Percentiles rank a stretch among this genome's conserved stretches.
These are phyloP conservation scores for Lasioglossum villosulum DNA, from an alignment of 2,888 invertebrate genomes.

Conservation along the genomic window DNA sequence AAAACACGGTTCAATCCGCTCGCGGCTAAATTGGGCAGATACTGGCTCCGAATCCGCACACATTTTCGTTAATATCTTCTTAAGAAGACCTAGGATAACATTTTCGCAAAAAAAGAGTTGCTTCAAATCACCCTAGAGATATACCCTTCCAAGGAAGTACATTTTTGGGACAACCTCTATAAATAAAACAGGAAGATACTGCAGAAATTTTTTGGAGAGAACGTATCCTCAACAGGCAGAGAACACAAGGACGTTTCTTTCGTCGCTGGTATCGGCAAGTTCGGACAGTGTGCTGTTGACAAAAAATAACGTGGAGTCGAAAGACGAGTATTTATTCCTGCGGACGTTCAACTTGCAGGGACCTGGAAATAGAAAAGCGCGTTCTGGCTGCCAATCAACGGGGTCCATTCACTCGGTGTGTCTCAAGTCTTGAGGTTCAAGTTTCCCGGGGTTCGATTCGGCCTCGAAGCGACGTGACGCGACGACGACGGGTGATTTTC, in stretches of 20 bases:
- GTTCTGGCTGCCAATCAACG: neutral
- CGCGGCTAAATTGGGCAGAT: too few species aligned
- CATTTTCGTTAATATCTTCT: too few species aligned
- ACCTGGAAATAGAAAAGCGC: slow-evolving; percentile 14
- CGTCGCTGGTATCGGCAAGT: neutral
- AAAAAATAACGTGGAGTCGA: neutral
- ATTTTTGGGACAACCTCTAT: too few species aligned
- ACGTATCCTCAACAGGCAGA: neutral
- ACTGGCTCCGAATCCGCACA: too few species aligned
- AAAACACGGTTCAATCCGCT: too few species aligned
- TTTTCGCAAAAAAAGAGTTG: too few species aligned
- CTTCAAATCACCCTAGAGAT: too few species aligned
- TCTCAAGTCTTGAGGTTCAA: slow-evolving; percentile 34
- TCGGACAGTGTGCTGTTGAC: neutral
- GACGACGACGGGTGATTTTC: slow-evolving; percentile 32
- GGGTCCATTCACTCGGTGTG: slow-evolving; percentile 25
- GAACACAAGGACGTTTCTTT: neutral
- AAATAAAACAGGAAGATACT: neutral
- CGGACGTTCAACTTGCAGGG: slow-evolving; percentile 4
- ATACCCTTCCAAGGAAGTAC: too few species aligned
- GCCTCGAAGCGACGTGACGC: slow-evolving; percentile 35
- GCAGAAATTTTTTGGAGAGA: neutral
- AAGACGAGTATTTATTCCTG: slow-evolving; percentile 11
- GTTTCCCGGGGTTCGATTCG: neutral
- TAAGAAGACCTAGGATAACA: too few species aligned